Base-by-base conservation (phyloP, 1,140 invertebrate species). In the Listronotus oregonensis region DNA sequence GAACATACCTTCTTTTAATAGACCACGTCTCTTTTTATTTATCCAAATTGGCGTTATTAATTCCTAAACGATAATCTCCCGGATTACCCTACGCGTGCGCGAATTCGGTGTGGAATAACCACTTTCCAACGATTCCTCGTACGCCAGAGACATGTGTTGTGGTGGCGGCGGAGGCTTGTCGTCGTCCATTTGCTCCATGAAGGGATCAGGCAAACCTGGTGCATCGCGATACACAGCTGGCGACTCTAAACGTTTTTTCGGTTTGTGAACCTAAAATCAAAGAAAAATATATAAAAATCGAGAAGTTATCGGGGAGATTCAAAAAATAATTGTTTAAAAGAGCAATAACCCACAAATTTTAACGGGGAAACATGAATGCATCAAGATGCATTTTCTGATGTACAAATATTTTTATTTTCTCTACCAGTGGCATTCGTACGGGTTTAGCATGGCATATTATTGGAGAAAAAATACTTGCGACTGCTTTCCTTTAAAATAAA, bases 51-150 rank as follows among this genome's bases (percentile, higher is more conserved):
- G 11, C 10, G 37, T 43, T 60, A n/a, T 27, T 27, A 27, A 27
- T 3, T 27, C 21, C 91, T 89, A 97, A 77, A 97, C 94, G 79
- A 96, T 96, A 78, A 96, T 96, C 80, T 96, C 94, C 64, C 94
- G 86, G 74, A 96, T 96, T 76, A 96, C 93, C 76, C 94, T 82
- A 58, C 93, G 85, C 71, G 90, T 91, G 74, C 93, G 87, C 69
- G 92, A 93, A 82, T 95, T 96, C 42, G 93, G 94, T 60, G 93
- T 95, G 43, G 93, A 95, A 79, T 95, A 96, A 8, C 93, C 94
- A 50, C 92, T 94, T 79, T 96, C 93, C 11, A 95, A 84, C 67
- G 90, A 93, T 80, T 95, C 93, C 80, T 96, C 94, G 79, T 94
- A 95, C 75, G 91, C 91, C 60, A 95, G 84, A 46, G 90, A 91